Evolutionary conservation across 2,888 invertebrate species (phyloP).

Genomic region (Drosophila mimetica): DNA sequence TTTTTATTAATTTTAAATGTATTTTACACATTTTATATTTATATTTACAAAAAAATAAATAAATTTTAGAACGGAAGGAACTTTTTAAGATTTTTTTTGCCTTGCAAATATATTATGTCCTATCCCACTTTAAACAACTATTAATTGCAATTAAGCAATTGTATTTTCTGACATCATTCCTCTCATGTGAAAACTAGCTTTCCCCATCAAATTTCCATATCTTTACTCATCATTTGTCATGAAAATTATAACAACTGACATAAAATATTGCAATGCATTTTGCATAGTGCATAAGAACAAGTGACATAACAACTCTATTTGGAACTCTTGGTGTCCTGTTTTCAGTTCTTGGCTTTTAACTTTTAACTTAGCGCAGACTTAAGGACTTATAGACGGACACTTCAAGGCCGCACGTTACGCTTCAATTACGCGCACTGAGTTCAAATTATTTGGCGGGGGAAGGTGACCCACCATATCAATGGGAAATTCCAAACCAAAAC

Average conservation of each 20-base stretch:
- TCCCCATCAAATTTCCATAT: constrained; percentile 5
- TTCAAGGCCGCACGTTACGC: constrained; percentile 25
- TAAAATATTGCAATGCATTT: constrained; percentile 5
- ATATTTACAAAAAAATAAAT: no score
- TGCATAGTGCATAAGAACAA: neutral
- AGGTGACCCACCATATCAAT: constrained; percentile 1
- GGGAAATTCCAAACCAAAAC: constrained; percentile 4
- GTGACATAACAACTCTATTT: constrained; percentile 55
- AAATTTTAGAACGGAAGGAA: no score
- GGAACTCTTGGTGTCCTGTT: neutral
- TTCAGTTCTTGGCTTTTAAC: constrained; percentile 9
- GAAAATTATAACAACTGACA: neutral
- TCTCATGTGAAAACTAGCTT: constrained; percentile 2
- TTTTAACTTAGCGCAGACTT: constrained; percentile 4
- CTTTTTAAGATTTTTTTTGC: no score
- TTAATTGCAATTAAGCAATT: no score
- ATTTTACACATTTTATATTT: no score
- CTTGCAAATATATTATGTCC: no score
- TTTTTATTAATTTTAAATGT: no score
- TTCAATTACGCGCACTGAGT: constrained; percentile 32
- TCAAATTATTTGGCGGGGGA: constrained; percentile 43
- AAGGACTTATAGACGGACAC: constrained; percentile 5
- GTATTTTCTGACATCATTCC: neutral
- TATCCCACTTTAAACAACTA: no score
- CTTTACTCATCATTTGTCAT: constrained; percentile 22